A percentile compares a stretch with the other conserved stretches of the same genome.
Evolutionary conservation across 2,888 invertebrate species (phyloP).

Genomic region (Drosophila meridionalis): DNA sequence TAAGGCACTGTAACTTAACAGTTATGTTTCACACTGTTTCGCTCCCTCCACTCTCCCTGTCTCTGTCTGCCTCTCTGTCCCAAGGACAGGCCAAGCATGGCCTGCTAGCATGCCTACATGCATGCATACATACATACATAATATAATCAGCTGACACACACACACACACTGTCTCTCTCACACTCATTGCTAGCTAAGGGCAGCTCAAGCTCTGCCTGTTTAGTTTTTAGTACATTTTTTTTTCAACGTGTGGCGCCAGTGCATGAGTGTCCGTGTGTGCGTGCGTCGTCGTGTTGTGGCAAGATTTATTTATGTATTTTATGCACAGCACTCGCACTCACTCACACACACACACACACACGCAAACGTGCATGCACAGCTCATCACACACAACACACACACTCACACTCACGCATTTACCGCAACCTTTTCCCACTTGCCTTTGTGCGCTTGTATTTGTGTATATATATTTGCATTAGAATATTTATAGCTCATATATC

Average conservation of each 20-base stretch:
- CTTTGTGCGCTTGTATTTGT: conserved; percentile 40
- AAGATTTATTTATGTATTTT: conserved; percentile 19
- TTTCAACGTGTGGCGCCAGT: conserved; percentile 38
- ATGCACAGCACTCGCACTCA: conserved; percentile 11
- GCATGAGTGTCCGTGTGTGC: conserved; percentile 4
- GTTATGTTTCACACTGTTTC: conserved; percentile 15
- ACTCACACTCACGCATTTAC: conserved; percentile 8
- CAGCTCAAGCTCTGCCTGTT: conserved; percentile 70
- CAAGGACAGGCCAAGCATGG: conserved; percentile 61
- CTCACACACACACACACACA: conserved; percentile 9
- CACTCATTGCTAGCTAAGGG: conserved; percentile 75
- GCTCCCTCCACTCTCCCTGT: background rate
- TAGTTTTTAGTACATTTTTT: conserved; percentile 73
- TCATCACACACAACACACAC: background rate
- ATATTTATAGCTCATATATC: conserved; percentile 50
- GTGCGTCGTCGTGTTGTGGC: background rate
- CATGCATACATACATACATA: conserved; percentile 22
- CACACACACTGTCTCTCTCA: conserved; percentile 24
- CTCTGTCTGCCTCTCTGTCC: conserved; percentile 54
- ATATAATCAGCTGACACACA: conserved; percentile 8
- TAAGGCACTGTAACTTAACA: conserved; percentile 16
- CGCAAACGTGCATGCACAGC: conserved; percentile 9
- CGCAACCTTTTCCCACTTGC: conserved; percentile 9
- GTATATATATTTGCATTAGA: conserved; percentile 48
- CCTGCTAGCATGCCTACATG: background rate